phyloP scores from a whole-genome alignment of 35 echinoderm and acorn worm genomes.

The Ophiothrix spiculata region DNA sequence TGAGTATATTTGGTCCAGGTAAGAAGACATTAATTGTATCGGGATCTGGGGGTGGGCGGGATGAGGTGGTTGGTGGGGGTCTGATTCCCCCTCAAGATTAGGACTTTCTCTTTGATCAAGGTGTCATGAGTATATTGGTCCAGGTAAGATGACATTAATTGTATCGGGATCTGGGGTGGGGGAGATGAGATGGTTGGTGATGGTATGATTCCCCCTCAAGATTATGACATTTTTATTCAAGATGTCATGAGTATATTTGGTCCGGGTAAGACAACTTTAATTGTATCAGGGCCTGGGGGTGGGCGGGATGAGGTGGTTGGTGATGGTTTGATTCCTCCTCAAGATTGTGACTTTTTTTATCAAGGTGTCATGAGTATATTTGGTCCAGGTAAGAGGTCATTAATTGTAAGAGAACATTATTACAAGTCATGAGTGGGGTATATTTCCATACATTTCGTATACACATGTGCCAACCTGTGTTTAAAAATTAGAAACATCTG shows the following conservation, averaged over 20 bases:
- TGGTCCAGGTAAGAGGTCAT: too few relatives aligned
- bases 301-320: too few relatives aligned
- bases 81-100: background rate
- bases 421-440: too few relatives aligned
- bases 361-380: too few relatives aligned
- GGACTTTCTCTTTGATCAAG: background rate
- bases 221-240: slow-evolving; percentile 15
- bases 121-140: background rate
- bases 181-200: background rate
- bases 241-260: slow-evolving; percentile 96
- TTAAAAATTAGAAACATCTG: too few relatives aligned
- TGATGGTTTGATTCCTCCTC: too few relatives aligned
- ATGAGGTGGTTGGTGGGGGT: background rate
- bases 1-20: background rate
- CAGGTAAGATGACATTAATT: background rate
- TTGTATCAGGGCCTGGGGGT: too few relatives aligned
- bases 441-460: too few relatives aligned
- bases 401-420: too few relatives aligned
- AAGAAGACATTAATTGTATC: background rate
- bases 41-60: too few relatives aligned
- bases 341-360: too few relatives aligned
- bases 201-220: background rate
- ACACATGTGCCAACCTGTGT: too few relatives aligned
- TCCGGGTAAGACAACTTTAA: slow-evolving; percentile 88
- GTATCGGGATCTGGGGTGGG: background rate